A percentile compares a stretch with the other conserved stretches of the same genome.
Evolutionary conservation across 92 coral and sea anemone genomes (phyloP).

Genomic region (Virgularia gustaviana): DNA sequence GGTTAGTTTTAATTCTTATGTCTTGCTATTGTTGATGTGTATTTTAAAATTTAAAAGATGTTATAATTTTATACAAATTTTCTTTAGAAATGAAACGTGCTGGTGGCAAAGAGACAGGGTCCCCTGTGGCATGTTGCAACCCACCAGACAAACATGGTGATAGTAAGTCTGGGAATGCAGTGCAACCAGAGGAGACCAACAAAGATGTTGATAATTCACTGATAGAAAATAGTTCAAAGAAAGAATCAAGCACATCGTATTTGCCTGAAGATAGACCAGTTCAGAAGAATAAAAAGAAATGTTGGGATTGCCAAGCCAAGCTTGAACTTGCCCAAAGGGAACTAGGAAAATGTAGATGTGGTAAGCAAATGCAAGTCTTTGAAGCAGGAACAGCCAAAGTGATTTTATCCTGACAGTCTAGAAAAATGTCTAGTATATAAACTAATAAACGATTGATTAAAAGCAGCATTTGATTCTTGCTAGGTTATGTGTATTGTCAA

Average conservation of each 20-base stretch:
- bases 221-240: conserved; percentile 3
- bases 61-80: too few relatives aligned
- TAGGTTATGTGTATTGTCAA: conserved; percentile 80
- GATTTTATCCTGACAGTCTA: too few relatives aligned
- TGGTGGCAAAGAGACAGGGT: too few relatives aligned
- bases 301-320: conserved; percentile 80
- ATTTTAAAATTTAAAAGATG: background rate
- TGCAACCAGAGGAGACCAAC: conserved; percentile 36
- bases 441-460: background rate
- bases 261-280: conserved; percentile 53
- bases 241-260: too few relatives aligned
- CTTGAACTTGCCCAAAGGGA: conserved; percentile 83
- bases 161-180: too few relatives aligned
- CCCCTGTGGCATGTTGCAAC: too few relatives aligned
- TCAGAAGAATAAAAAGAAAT: conserved; percentile 75
- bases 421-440: background rate
- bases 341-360: too few relatives aligned
- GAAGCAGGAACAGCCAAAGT: too few relatives aligned
- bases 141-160: too few relatives aligned
- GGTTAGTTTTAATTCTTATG: conserved; percentile 49
- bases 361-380: too few relatives aligned
- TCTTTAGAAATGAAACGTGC: conserved; percentile 7
- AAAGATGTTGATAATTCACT: conserved; percentile 31
- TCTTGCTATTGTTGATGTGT: background rate
- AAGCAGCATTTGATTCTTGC: background rate